Evolutionary conservation across 2,888 invertebrate species (phyloP), one percentile per base, ranked within the genome.

Genomic region (Eristalis arbustorum): DNA sequence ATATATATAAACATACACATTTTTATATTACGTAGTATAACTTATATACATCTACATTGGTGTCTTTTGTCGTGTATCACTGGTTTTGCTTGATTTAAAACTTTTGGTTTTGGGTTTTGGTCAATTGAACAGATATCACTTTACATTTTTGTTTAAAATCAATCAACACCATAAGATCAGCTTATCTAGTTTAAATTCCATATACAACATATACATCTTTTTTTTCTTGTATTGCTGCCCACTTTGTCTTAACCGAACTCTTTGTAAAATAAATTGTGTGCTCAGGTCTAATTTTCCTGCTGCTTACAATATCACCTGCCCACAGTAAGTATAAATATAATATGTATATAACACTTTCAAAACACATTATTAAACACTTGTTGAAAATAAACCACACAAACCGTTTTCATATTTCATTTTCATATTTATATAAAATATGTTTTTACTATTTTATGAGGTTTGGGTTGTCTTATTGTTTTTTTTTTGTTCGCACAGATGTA

Each of bases 271-370:
- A 84, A 83, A 88, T 78, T 84, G 76, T 82, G 78, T 87, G 85
- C 87, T 89, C 94, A 95, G 95, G 94, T 94, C 94, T 93, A 93
- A 94, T 91, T 93, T 94, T 93, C 94, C 94, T 89, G 94, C 94
- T 90, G 94, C 94, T 91, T 95, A 95, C 93, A 94, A 94, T 92
- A 94, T 94, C 92, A 94, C 94, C 92, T 95, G 95, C 93, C 94
- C 94, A 94, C 95, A 95, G 95, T 95, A 94, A 95, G 95, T 95
- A 94, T 91, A 31, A 66, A 61, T n/a, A 13, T 3, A 25, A 13
- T 3, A 25, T 69, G 25, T 28, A 56, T 28, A 40, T 25, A 74
- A 34, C 56, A 82, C 18, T 37, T 11, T 67, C 72, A 34, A 63
- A 31, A 28, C 62, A 62, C 23, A 72, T n/a, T 13, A 1, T 49